Conservation (phyloP, 2,113 vertebrate genomes). For the Emydura subglobosa region DNA sequence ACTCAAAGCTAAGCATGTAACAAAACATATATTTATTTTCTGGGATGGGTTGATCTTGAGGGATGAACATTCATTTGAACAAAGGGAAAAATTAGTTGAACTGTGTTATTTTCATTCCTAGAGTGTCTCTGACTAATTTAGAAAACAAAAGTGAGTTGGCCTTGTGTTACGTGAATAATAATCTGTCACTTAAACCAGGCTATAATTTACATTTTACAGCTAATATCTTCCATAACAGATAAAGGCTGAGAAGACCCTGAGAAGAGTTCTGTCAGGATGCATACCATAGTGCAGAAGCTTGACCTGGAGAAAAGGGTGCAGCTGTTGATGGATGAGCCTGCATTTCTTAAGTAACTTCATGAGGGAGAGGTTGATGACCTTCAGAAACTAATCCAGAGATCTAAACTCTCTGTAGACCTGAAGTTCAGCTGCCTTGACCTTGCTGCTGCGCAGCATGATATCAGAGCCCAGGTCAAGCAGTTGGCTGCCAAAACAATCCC, state of each 20-base stretch:
- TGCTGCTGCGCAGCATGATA: conserved; percentile 75
- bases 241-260: conserved; percentile 82
- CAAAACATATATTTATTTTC: neutral
- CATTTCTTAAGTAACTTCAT: conserved; percentile 81
- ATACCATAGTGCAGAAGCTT: conserved; percentile 81
- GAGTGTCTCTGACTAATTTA: neutral
- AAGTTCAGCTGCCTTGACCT: conserved; percentile 75
- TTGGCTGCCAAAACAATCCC: conserved; percentile 81
- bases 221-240: conserved; percentile 56
- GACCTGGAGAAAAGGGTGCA: conserved; percentile 79
- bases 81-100: neutral
- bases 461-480: conserved; percentile 79
- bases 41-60: neutral
- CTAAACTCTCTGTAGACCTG: conserved; percentile 75
- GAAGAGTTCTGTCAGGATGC: conserved; percentile 83
- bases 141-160: neutral
- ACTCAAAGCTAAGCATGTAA: neutral
- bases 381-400: conserved; percentile 80
- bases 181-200: neutral
- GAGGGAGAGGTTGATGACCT: conserved; percentile 80
- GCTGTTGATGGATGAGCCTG: conserved; percentile 76
- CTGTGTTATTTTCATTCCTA: neutral
- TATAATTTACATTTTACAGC: neutral
- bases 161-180: neutral
- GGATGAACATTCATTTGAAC: neutral